These are phyloP conservation scores for Pseudorasbora parva DNA, from an alignment of 2,113 vertebrate species.

Conservation along the genomic window DNA sequence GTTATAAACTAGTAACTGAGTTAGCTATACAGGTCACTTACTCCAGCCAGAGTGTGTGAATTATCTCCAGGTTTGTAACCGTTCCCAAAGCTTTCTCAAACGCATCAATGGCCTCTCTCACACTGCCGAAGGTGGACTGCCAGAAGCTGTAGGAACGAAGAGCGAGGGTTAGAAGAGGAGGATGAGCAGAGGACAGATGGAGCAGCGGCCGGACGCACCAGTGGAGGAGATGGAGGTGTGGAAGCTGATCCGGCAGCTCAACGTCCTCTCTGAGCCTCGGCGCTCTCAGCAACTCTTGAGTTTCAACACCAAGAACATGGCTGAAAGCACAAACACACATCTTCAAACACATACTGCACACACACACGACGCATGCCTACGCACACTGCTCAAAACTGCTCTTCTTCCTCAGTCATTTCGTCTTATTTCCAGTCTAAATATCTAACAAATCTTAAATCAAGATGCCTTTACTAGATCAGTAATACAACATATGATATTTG, in stretches of 20 bases:
- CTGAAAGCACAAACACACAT: slow-evolving; percentile 66
- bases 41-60: slow-evolving; percentile 94
- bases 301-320: slow-evolving; percentile 85
- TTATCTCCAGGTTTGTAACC: slow-evolving; percentile 81
- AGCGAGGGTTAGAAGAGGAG: background rate
- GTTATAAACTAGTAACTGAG: background rate
- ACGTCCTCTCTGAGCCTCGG: slow-evolving; percentile 79
- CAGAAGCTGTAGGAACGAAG: slow-evolving; percentile 79
- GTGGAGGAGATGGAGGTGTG: slow-evolving; percentile 89
- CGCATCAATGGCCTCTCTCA: slow-evolving; percentile 83
- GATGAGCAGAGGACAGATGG: no score
- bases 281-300: slow-evolving; percentile 78
- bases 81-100: slow-evolving; percentile 91
- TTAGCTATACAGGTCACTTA: slow-evolving; percentile 74
- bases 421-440: no score
- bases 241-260: slow-evolving; percentile 80
- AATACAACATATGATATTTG: no score
- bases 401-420: no score
- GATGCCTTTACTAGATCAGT: no score
- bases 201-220: slow-evolving; percentile 73
- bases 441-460: no score
- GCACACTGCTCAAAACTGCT: no score
- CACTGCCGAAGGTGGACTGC: slow-evolving; percentile 83
- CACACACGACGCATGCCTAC: background rate
- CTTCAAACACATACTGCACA: background rate